A percentile compares a stretch with the other conserved stretches of the same genome.
Conservation (phyloP, 2,113 vertebrate species). For the Cygnus atratus region DNA sequence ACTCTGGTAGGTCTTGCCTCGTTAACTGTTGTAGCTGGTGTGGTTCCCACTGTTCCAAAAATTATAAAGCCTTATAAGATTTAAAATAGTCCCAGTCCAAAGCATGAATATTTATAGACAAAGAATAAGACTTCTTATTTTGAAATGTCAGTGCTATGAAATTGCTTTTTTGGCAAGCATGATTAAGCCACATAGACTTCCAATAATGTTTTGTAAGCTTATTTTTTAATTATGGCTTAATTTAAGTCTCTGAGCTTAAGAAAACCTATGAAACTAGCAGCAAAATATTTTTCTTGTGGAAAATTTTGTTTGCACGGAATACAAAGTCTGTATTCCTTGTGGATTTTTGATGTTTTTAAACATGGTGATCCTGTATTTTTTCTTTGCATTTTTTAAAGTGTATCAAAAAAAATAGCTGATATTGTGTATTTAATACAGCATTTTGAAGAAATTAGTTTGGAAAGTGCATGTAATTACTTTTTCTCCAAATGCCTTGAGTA, state of each 20-base stretch:
- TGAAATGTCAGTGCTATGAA: constrained; percentile 35
- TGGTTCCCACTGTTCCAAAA: constrained; percentile 1
- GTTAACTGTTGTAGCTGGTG: constrained; percentile 14
- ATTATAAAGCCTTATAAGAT: constrained; percentile 11
- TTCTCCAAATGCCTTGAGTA: neutral
- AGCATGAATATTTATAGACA: constrained; percentile 42
- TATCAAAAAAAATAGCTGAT: neutral
- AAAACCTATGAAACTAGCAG: neutral
- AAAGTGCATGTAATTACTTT: neutral
- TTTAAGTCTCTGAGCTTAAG: constrained; percentile 14
- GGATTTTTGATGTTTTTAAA: neutral
- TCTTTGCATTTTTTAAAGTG: neutral
- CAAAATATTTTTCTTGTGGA: constrained; percentile 21
- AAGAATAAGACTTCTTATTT: constrained; percentile 15
- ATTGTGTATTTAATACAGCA: neutral
- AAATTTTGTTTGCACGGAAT: constrained; percentile 1
- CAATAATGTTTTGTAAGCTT: constrained; percentile 45
- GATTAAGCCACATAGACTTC: constrained; percentile 5
- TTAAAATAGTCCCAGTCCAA: constrained; percentile 22
- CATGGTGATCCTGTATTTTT: neutral
- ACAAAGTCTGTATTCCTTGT: constrained; percentile 4
- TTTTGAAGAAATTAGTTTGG: constrained; percentile 14
- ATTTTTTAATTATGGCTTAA: constrained; percentile 37
- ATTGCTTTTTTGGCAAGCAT: constrained; percentile 4
- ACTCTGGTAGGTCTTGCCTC: neutral